phyloP scores from a whole-genome alignment of 2,888 invertebrate species.

The Campoletis raptor region DNA sequence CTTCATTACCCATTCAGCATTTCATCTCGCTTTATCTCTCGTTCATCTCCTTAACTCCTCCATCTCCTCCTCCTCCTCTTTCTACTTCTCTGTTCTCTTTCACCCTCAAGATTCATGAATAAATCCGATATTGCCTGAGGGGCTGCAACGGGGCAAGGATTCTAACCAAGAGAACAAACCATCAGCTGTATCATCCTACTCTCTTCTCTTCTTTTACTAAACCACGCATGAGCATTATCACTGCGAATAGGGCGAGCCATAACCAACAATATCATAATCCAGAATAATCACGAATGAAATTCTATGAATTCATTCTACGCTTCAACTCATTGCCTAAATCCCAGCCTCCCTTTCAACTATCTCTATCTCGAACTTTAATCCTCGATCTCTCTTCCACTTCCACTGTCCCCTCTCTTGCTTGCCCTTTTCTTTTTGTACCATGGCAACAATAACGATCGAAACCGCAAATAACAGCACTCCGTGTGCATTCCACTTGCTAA shows the following conservation, averaged over 20 bases:
- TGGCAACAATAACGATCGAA: conserved; percentile 17
- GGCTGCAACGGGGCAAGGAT: conserved; percentile 27
- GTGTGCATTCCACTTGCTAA: conserved; percentile 12
- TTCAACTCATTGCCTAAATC: conserved; percentile 33
- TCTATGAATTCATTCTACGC: conserved; percentile 60
- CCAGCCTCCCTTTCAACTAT: conserved; percentile 33
- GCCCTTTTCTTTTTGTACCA: background rate
- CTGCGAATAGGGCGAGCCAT: conserved; percentile 35
- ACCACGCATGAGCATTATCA: conserved; percentile 46
- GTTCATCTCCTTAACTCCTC: conserved; percentile 6
- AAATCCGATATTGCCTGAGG: conserved; percentile 47
- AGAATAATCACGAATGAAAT: conserved; percentile 63
- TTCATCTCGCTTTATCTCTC: conserved; percentile 37
- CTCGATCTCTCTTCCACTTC: conserved; percentile 6
- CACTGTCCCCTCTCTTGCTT: conserved; percentile 24
- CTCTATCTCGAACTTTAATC: background rate
- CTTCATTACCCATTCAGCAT: conserved; percentile 31
- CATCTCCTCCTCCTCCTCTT: background rate
- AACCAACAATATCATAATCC: conserved; percentile 66
- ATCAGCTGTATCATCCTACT: conserved; percentile 3
- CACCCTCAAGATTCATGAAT: conserved; percentile 40
- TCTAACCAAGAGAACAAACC: conserved; percentile 5
- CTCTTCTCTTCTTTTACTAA: conserved; percentile 23
- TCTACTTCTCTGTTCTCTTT: background rate
- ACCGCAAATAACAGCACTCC: conserved; percentile 31